Evolutionary conservation across 2,888 invertebrate species (phyloP), one percentile per base, ranked within the genome.

Genomic region (Ormyrus thymus): DNA sequence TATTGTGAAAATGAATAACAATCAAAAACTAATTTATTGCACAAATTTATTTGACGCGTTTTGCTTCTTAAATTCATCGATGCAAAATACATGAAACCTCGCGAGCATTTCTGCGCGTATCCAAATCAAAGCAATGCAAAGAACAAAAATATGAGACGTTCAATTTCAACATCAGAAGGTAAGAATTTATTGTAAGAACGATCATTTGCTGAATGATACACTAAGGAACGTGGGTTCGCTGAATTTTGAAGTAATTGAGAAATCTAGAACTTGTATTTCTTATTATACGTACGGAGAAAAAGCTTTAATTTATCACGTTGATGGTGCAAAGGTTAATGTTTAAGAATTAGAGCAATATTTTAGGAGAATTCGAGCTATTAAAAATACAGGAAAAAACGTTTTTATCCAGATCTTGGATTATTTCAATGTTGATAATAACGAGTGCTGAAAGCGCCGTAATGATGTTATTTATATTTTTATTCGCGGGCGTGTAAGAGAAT

Each of bases 271-370:
- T 53, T 75, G 10, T 55, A 45, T 68, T 48, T 45, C 50, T 51
- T 43, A n/a, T 46, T 46, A 64, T 11, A 46, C 10, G 48, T 48
- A 53, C 10, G n/a, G n/a, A 75, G 48, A 43, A 76, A 68, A 78
- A 78, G 72, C 72, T 78, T 73, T 78, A 72, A 78, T 68, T 73
- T 68, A 61, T 78, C 48, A 50, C 46, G 61, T 53, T 55, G 51
- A 10, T 29, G 53, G 58, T 48, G 13, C n/a, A 43, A 46, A 46
- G 9, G 50, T n/a, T 68, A 56, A 55, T 13, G 9, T 68, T 3
- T 43, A 70, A 64, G 55, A 64, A 68, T 70, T 15, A 46, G 61
- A 78, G 66, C 68, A 77, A 78, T 72, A 72, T 72, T 61, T 59
- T 71, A 69, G n/a, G 48, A 59, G 50, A 50, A 50, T 59, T n/a